Conservation (phyloP, 2,797 vertebrate genomes). For the Threskiornis aethiopicus region DNA sequence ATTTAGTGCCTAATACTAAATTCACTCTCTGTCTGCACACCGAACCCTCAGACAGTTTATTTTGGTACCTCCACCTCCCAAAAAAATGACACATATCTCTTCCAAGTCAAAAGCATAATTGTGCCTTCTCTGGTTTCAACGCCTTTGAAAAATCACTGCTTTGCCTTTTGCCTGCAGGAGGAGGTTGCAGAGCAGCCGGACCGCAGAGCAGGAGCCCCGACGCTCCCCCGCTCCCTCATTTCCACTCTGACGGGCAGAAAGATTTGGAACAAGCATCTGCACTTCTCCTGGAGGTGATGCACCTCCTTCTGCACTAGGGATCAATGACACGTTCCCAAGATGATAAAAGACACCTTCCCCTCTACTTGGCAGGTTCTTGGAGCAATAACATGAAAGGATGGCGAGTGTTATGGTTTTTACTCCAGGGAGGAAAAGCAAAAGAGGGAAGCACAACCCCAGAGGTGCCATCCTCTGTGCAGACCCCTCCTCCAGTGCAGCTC, state of each 20-base stretch:
- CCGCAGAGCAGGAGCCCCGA: neutral
- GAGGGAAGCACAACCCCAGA: rapidly evolving
- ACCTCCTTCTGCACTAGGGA: neutral
- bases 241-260: neutral
- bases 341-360: neutral
- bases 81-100: neutral
- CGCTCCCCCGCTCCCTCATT: neutral
- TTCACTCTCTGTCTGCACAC: neutral
- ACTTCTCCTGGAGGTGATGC: neutral
- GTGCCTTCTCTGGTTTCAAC: neutral
- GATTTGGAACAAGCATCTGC: rapidly evolving
- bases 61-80: neutral
- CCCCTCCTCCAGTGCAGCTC: neutral
- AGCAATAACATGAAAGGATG: neutral
- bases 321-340: rapidly evolving
- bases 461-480: neutral
- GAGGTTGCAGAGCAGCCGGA: neutral
- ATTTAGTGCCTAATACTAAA: neutral
- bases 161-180: neutral
- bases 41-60: neutral
- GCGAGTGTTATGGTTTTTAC: rapidly evolving
- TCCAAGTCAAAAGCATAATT: neutral
- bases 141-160: neutral
- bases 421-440: neutral
- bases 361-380: neutral